Conservation (phyloP, 2,888 invertebrate genomes). For the Acleris holmiana region DNA sequence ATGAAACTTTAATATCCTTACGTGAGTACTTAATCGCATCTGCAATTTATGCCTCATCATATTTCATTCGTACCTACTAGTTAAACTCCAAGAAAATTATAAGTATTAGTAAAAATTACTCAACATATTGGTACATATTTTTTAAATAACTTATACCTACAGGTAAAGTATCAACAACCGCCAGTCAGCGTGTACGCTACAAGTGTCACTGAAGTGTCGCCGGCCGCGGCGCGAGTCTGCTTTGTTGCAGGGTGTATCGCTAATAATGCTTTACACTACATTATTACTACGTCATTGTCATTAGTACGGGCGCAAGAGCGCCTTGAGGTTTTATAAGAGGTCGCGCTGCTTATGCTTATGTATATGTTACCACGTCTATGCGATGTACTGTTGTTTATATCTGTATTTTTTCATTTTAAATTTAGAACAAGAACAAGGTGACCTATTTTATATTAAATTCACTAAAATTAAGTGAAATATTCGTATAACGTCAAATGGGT, state of each 20-base stretch:
- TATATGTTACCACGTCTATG: background rate
- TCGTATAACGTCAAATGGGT: no score
- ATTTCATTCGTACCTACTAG: no score
- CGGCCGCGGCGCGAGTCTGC: conserved; percentile 50
- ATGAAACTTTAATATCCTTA: no score
- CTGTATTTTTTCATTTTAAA: no score
- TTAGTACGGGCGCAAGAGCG: conserved; percentile 17
- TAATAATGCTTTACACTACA: conserved; percentile 55
- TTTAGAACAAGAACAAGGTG: no score
- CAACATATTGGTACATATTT: conserved; percentile 14
- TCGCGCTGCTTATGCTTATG: background rate
- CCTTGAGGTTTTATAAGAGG: conserved; percentile 19
- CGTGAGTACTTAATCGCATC: no score
- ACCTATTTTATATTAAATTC: no score
- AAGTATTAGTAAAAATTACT: no score
- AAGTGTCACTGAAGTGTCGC: conserved; percentile 69
- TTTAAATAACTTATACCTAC: conserved; percentile 10
- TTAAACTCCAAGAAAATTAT: no score
- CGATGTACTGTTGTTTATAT: no score
- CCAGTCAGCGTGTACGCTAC: conserved; percentile 50
- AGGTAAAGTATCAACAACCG: conserved; percentile 56
- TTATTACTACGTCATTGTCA: conserved; percentile 44
- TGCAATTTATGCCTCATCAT: no score
- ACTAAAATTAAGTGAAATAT: no score
- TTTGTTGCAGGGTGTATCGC: conserved; percentile 68